These are phyloP conservation scores for Lasioglossum albipes DNA, from an alignment of 1,140 invertebrate species.

Conservation along the genomic window DNA sequence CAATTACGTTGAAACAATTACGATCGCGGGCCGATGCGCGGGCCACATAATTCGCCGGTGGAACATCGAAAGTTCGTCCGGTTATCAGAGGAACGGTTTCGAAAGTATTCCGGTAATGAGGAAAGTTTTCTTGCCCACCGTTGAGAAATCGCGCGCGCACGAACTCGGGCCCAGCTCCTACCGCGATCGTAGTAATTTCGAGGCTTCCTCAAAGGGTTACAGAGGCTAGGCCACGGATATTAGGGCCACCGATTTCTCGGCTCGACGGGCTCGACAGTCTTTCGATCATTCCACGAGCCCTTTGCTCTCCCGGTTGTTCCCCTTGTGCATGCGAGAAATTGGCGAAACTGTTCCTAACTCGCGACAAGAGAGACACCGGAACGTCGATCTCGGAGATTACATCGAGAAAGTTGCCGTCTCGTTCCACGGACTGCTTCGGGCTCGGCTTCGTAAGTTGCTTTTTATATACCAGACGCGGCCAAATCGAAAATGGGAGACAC, in stretches of 20 bases:
- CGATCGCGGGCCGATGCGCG: not conserved
- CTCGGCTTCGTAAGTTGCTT: not conserved
- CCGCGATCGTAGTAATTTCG: not conserved
- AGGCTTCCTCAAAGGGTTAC: not conserved
- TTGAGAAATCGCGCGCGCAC: conserved; percentile 25
- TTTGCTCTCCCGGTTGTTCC: not conserved
- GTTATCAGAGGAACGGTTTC: conserved; percentile 50
- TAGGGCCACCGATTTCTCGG: not conserved
- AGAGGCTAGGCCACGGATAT: not conserved
- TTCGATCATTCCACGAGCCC: not conserved
- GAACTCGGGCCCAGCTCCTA: not conserved
- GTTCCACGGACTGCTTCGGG: not conserved
- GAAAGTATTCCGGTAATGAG: conserved; percentile 58
- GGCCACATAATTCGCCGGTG: conserved; percentile 17
- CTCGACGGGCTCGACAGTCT: not conserved
- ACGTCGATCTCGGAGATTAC: not conserved
- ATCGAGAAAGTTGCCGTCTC: not conserved
- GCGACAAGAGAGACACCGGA: not conserved
- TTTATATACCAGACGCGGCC: not conserved
- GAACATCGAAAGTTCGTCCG: conserved; percentile 47
- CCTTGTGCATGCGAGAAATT: not conserved
- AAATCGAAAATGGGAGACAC: not conserved
- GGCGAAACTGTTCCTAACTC: not conserved
- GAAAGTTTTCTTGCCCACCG: conserved; percentile 42
- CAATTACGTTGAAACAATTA: conserved; percentile 38